phyloP scores from a whole-genome alignment of 23 tunicate genomes.

The Halocynthia roretzi region DNA sequence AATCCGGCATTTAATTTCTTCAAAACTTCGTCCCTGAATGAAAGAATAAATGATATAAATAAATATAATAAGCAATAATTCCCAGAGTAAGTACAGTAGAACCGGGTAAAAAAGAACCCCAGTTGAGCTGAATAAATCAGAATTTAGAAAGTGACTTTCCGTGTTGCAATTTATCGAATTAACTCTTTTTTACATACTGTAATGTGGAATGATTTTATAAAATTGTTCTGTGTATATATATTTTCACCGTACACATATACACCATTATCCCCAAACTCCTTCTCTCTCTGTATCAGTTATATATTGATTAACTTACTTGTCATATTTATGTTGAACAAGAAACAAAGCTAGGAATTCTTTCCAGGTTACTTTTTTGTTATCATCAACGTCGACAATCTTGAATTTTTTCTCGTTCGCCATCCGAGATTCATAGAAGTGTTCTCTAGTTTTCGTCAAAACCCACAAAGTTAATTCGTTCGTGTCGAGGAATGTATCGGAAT shows the following conservation, averaged over 20 bases:
- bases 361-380: constrained; percentile 48
- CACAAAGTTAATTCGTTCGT: constrained; percentile 45
- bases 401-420: constrained; percentile 36
- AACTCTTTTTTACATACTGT: too few species aligned
- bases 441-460: constrained; percentile 67
- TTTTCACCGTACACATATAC: too few species aligned
- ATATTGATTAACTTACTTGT: too few species aligned
- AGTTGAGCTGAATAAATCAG: too few species aligned
- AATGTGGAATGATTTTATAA: too few species aligned
- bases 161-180: too few species aligned
- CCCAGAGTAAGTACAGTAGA: background rate
- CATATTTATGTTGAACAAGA: too few species aligned
- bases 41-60: too few species aligned
- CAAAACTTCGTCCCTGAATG: constrained; percentile 5
- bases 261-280: constrained; percentile 29
- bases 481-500: constrained; percentile 36
- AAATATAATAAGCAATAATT: too few species aligned
- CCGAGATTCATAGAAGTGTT: constrained; percentile 78
- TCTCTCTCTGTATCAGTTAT: too few species aligned
- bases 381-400: constrained; percentile 33
- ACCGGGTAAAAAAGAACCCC: background rate
- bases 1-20: background rate
- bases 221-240: too few species aligned
- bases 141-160: too few species aligned
- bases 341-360: constrained; percentile 39